Percentiles rank a stretch among this genome's conserved stretches.
These are phyloP conservation scores for Pseudomugil tenellus DNA, from an alignment of 2,797 vertebrate genomes.

Conservation along the genomic window DNA sequence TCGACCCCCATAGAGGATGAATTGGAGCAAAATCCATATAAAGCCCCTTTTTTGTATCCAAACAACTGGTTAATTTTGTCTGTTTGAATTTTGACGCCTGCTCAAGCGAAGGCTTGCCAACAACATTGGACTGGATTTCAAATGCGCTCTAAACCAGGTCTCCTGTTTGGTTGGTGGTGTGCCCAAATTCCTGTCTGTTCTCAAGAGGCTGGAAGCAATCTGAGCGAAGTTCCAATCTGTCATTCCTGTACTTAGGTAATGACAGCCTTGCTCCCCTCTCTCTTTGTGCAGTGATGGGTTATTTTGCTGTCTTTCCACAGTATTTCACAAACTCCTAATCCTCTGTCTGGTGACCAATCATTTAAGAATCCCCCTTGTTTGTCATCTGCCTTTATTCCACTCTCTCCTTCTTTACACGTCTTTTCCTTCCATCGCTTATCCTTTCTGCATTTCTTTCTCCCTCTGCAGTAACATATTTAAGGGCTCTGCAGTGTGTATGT, in stretches of 20 bases:
- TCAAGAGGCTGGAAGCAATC: conserved; percentile 76
- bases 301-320: conserved; percentile 71
- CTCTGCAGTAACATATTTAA: conserved; percentile 94
- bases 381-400: conserved; percentile 32
- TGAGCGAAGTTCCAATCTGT: conserved; percentile 72
- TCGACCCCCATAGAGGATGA: conserved; percentile 41
- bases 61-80: conserved; percentile 47
- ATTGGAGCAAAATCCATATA: conserved; percentile 47
- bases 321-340: conserved; percentile 66
- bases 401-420: conserved; percentile 4
- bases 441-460: conserved; percentile 4
- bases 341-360: conserved; percentile 46
- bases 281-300: conserved; percentile 70
- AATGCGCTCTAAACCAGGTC: conserved; percentile 60
- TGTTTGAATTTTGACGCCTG: conserved; percentile 46
- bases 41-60: conserved; percentile 3
- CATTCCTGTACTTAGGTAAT: conserved; percentile 70
- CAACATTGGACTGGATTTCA: conserved; percentile 60
- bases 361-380: conserved; percentile 55
- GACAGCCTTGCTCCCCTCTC: conserved; percentile 60
- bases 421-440: neutral
- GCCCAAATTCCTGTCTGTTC: conserved; percentile 80
- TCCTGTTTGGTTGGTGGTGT: conserved; percentile 63
- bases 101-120: conserved; percentile 47
- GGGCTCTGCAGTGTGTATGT: conserved; percentile 97